Base-by-base conservation (phyloP, 2,888 invertebrate species). In the Aleiodes alternator region DNA sequence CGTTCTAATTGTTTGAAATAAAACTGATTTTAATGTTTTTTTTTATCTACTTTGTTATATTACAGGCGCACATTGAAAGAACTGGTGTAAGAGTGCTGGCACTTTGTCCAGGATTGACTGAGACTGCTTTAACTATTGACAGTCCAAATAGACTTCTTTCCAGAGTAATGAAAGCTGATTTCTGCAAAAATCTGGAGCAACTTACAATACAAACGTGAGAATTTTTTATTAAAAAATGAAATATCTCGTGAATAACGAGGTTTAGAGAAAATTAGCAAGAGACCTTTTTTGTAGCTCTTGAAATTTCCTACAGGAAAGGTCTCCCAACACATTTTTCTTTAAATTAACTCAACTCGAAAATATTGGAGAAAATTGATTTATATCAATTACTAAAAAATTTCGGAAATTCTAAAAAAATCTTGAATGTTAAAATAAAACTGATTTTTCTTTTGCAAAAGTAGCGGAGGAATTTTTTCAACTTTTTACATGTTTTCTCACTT, bases 81-180 rank as follows among this genome's bases (percentile, higher is more conserved):
- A 88, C 88, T 5, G 88, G 90, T 56, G 85, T 90, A 16, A 86
- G 86, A 38, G 86, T 90, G 7, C 80, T 90, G 73, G 86, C 90
- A 0, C 76, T 90, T 23, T 90, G 90, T 74, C 90, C 90, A 0
- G 90, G 90, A 3, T 79, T 88, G 31, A 90, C 90, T 2, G 87
- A 88, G 69, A 90, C 90, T 0, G 86, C 86, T 0, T 79, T 90
- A 9, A 84, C 87, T 8, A 84, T 84, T 57, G 83, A 88, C 75
- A 86, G 87, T 48, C 86, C 88, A 1, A 87, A 88, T 72, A 85
- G 84, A 66, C 79, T 87, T 9, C 78, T 86, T 2, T 88, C 88
- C 4, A 75, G 88, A 75, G 85, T 87, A 0, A 88, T 88, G 88
- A 88, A 88, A 61, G 88, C 87, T 0, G 88, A 88, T 66, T 88